Evolutionary conservation across 2,888 invertebrate genomes (phyloP).

Genomic region (Linhomoeus sp.): DNA sequence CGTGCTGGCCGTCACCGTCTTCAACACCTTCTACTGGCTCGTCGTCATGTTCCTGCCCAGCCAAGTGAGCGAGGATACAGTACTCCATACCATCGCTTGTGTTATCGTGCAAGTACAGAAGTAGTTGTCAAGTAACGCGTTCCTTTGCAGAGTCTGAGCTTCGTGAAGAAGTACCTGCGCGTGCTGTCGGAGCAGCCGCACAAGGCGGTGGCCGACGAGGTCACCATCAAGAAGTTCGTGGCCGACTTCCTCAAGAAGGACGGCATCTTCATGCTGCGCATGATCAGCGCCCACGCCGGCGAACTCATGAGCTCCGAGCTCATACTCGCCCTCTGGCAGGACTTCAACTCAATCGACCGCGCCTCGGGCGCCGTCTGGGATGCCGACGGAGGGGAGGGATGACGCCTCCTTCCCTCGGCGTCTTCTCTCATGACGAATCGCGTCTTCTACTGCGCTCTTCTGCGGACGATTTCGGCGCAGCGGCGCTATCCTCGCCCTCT

Average conservation of each 20-base stretch:
- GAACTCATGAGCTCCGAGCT: conserved; percentile 26
- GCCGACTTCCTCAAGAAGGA: conserved; percentile 24
- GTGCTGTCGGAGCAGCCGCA: conserved; percentile 25
- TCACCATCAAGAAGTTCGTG: conserved; percentile 24
- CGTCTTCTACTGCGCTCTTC: too few relatives aligned
- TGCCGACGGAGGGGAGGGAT: too few relatives aligned
- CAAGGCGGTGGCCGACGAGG: conserved; percentile 24
- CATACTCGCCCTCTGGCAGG: conserved; percentile 26
- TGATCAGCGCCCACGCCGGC: conserved; percentile 28
- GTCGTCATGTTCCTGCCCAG: conserved; percentile 27
- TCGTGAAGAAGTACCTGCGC: conserved; percentile 26
- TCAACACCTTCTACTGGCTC: conserved; percentile 25
- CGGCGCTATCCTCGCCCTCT: too few relatives aligned
- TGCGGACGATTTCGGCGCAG: too few relatives aligned
- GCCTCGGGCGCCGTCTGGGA: conserved; percentile 26
- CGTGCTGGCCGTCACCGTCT: conserved; percentile 23
- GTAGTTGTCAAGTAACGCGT: background rate
- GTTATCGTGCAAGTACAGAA: background rate
- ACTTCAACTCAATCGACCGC: conserved; percentile 27
- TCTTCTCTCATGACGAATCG: too few relatives aligned
- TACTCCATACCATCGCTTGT: background rate
- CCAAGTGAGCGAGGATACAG: conserved; percentile 16
- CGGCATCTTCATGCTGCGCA: conserved; percentile 28
- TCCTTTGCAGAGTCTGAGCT: conserved; percentile 17
- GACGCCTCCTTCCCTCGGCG: too few relatives aligned